These are phyloP conservation scores for Serilophus lunatus DNA, from an alignment of 2,113 vertebrate species.

Conservation along the genomic window DNA sequence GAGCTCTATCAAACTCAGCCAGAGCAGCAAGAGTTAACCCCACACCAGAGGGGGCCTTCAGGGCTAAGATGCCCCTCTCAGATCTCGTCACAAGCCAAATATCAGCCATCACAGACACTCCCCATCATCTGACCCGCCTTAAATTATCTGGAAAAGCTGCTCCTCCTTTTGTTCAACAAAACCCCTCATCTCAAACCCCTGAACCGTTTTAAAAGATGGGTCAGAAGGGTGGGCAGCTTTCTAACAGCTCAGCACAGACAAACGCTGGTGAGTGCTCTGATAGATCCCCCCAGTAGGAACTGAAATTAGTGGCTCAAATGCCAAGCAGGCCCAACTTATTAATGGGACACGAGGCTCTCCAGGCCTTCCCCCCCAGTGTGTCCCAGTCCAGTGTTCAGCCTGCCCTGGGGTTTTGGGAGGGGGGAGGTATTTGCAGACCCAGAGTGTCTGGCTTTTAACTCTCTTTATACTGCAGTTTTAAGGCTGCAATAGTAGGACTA, in stretches of 20 bases:
- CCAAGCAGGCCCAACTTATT: background rate
- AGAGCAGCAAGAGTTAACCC: background rate
- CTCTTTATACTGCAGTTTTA: background rate
- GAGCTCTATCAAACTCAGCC: background rate
- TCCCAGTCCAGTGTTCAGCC: accelerated
- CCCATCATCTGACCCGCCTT: too few relatives aligned
- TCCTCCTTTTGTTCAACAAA: background rate
- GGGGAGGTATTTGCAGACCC: background rate
- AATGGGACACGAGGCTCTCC: background rate
- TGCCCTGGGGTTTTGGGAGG: background rate
- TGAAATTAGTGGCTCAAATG: background rate
- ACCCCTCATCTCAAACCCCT: background rate
- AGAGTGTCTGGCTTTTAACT: background rate
- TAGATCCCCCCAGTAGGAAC: background rate
- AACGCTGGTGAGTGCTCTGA: background rate
- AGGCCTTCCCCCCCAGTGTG: background rate
- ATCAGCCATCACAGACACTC: background rate
- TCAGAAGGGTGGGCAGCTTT: background rate
- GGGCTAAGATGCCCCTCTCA: background rate
- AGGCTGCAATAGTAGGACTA: background rate
- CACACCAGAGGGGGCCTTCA: accelerated
- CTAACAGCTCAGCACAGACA: background rate
- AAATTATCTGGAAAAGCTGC: background rate
- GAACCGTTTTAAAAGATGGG: background rate
- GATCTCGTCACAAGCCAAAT: background rate